Base-by-base conservation (phyloP, 2,113 vertebrate genomes). In the Varanus komodoensis region DNA sequence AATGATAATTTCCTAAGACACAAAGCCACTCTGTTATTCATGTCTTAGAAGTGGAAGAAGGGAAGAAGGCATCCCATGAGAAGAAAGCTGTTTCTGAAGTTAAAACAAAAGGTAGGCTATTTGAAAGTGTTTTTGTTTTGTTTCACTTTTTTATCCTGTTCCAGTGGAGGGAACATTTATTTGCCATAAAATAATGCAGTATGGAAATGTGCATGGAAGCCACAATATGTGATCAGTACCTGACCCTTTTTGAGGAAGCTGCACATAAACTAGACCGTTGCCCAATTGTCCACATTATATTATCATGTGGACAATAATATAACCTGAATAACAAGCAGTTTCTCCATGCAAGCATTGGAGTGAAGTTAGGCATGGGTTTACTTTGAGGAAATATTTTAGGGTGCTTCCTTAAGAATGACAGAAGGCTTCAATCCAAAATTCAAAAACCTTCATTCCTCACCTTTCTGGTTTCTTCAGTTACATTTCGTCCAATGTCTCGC, bases 51-150 rank as follows among this genome's bases (percentile, higher is more conserved):
- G 78, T 92, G 57, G 32, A 93, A 91, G 93, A 95, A 86, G 93
- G 27, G 1, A 94, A 93, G 90, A 95, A 92, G 81, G 64, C 89
- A 85, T 93, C 89, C 87, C 80, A 82, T 64, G 95, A 95, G 52
- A 94, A 95, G 93, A 95, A 95, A 92, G 89, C 87, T 83, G 89
- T 89, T 93, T 64, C 94, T 83, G 96, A 95, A 91, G 92, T 83
- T 50, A 94, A 94, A 92, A 93, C 94, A 89, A 84, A 89, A 89
- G 48, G 89, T 89, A 84, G 32, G 61, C 48, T 69, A 27, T 52
- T 64, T 38, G 32, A 79, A n/a, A 25, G 61, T 27, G 27, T 11
- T 50, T 67, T 50, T 89, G 48, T 27, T 75, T 38, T 17, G 19
- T 68, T 27, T 82, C 27, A 74, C n/a, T 21, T 73, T 48, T 73